A percentile compares a stretch with the other conserved stretches of the same genome.
phyloP scores from a whole-genome alignment of 1,140 invertebrate species.

The Apis cerana region DNA sequence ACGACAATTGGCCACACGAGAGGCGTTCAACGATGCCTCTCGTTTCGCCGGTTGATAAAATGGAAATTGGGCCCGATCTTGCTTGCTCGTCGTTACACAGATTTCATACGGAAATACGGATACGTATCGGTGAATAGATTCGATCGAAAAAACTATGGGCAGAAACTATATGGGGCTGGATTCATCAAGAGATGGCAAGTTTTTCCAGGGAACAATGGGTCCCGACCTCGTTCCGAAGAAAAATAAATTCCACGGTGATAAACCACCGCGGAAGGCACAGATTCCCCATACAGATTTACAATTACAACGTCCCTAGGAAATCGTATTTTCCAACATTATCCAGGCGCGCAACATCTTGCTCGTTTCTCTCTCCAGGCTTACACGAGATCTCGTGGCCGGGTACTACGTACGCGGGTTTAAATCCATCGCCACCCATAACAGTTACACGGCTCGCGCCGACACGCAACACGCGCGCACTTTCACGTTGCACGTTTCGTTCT shows the following conservation, averaged over 20 bases:
- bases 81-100: neutral
- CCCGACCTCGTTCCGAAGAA: slow-evolving; percentile 36
- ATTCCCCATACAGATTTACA: slow-evolving; percentile 54
- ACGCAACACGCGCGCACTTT: slow-evolving; percentile 30
- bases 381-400: neutral
- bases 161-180: slow-evolving; percentile 37
- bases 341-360: neutral
- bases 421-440: slow-evolving; percentile 37
- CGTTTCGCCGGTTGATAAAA: neutral
- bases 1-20: slow-evolving; percentile 25
- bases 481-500: neutral
- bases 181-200: slow-evolving; percentile 10
- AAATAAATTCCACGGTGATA: slow-evolving; percentile 55
- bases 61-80: neutral
- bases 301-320: slow-evolving; percentile 23
- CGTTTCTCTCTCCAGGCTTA: slow-evolving; percentile 16
- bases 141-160: slow-evolving; percentile 14
- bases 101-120: slow-evolving; percentile 37
- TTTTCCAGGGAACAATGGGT: slow-evolving; percentile 48
- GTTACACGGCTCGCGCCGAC: slow-evolving; percentile 49
- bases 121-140: neutral
- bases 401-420: slow-evolving; percentile 16
- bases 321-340: slow-evolving; percentile 50
- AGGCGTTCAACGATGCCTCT: neutral
- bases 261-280: slow-evolving; percentile 33